These are phyloP conservation scores for Drosophila jambulina DNA, from an alignment of 1,140 invertebrate species.

Conservation along the genomic window DNA sequence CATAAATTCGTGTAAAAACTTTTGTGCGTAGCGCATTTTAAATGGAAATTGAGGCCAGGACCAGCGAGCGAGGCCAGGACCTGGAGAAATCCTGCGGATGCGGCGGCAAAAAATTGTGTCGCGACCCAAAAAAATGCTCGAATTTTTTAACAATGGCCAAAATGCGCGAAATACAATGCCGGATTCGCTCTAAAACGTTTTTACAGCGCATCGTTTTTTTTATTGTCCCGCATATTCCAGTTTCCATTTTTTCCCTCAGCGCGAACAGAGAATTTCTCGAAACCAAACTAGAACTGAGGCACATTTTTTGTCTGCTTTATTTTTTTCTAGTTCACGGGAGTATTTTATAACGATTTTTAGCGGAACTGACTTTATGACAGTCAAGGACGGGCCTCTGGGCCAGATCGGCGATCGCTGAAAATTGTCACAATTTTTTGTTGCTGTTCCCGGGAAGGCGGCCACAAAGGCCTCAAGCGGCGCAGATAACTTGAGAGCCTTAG, in stretches of 20 bases:
- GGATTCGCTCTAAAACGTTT: constrained; percentile 74
- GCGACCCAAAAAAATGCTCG: constrained; percentile 76
- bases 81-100: constrained; percentile 16
- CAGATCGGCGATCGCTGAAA: constrained; percentile 23
- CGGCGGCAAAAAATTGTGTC: constrained; percentile 70
- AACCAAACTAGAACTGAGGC: constrained; percentile 80
- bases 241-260: constrained; percentile 68
- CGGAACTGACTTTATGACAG: constrained; percentile 73
- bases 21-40: constrained; percentile 70
- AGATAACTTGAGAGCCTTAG: constrained; percentile 71
- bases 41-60: constrained; percentile 68
- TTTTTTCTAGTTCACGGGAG: constrained; percentile 60
- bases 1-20: constrained; percentile 74
- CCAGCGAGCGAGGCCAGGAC: constrained; percentile 44
- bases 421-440: constrained; percentile 64
- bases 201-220: constrained; percentile 63
- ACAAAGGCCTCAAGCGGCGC: constrained; percentile 64
- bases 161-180: constrained; percentile 64
- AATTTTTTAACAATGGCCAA: constrained; percentile 79
- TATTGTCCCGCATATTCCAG: constrained; percentile 69
- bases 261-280: constrained; percentile 68
- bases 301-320: constrained; percentile 74
- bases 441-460: constrained; percentile 49
- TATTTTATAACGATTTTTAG: constrained; percentile 66
- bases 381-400: constrained; percentile 56